Base-by-base conservation (phyloP, 2,113 vertebrate genomes). In the Arvicanthis niloticus region DNA sequence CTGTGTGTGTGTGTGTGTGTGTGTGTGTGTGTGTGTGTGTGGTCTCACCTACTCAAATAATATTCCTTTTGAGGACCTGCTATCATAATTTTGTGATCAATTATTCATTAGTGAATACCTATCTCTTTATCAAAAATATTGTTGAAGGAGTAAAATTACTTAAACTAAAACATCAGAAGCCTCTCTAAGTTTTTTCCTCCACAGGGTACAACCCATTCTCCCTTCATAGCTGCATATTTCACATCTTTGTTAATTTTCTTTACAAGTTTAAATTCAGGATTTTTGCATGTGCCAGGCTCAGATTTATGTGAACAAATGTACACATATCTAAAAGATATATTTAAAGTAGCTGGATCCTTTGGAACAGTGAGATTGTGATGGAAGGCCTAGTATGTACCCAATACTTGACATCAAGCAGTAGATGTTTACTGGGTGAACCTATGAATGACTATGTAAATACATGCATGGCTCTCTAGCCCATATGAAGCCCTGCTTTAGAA, bases 121-220 rank as follows among this genome's bases (percentile, higher is more conserved):
- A 26, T 78, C 21, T 84, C 68, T 88, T 86, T 84, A 85, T 82
- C 34, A 42, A 40, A 89, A 60, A 88, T 81, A 90, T 31, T 56
- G 11, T 2, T 92, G 34, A 90, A 93, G 58, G 88, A 89, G 51
- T 94, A 93, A 95, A 78, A 78, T 94, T 93, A 93, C 62, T 77
- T 77, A 65, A 80, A 48, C 7, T 88, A 80, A 95, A 95, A 17
- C 75, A 84, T 45, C 75, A 86, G 60, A 93, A 89, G 5, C 26
- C 37, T 73, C 21, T 70, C 11, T 45, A 87, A 87, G 60, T 24
- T 22, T 65, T 65, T 73, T 17, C 21, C 31, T 94, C 75, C 19
- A n/a, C 75, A 40, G 7, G 12, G 13, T 82, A 60, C 29, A 37
- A 34, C 19, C 77, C 12, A n/a, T 12, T 96, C 29, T 93, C 51